Evolutionary conservation across 2,797 vertebrate genomes (phyloP).

Genomic region (Megalops cyprinoides): DNA sequence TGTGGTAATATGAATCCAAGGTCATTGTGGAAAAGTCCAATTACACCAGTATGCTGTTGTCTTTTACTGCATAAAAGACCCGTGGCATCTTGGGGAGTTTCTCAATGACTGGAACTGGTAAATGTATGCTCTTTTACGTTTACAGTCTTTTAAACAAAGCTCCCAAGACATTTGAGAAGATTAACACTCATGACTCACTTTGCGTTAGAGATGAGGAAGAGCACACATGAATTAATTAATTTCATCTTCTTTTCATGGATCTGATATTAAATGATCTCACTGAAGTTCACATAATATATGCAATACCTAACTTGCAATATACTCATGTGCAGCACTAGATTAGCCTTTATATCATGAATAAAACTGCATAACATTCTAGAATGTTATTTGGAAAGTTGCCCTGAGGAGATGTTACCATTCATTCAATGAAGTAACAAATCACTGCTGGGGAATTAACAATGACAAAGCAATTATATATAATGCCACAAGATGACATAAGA

Average conservation of each 20-base stretch:
- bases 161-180: constrained; percentile 2
- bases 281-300: neutral
- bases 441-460: no score
- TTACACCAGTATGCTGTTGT: neutral
- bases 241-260: neutral
- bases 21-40: neutral
- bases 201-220: neutral
- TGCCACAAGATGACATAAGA: no score
- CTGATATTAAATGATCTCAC: neutral
- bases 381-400: no score
- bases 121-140: neutral
- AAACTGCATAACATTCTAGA: no score
- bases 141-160: neutral
- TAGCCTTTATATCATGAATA: no score
- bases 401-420: no score
- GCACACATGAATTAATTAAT: neutral
- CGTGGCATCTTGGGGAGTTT: neutral
- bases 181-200: constrained; percentile 14
- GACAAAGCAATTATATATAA: no score
- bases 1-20: neutral
- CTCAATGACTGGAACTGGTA: neutral
- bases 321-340: no score
- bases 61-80: neutral
- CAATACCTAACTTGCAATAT: neutral
- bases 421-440: no score